These are phyloP conservation scores for Drosophila auraria DNA, from an alignment of 1,140 invertebrate species.

Conservation along the genomic window DNA sequence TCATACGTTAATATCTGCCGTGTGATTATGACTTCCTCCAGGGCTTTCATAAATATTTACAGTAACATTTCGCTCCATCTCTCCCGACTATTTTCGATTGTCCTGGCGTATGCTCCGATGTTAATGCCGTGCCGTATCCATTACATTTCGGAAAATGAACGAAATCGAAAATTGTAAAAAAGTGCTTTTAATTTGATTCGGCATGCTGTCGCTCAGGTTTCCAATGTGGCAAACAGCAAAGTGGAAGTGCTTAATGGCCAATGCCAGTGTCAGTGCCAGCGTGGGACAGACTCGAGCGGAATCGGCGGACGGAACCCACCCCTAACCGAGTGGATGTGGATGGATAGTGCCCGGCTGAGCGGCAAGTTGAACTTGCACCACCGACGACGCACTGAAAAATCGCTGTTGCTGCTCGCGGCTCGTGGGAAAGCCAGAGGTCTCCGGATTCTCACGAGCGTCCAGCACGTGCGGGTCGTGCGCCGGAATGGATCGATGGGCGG, in stretches of 20 bases:
- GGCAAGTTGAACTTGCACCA: constrained; percentile 51
- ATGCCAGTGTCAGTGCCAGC: constrained; percentile 40
- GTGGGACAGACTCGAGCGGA: constrained; percentile 36
- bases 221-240: constrained; percentile 47
- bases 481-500: constrained; percentile 38
- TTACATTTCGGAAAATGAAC: constrained; percentile 35
- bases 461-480: constrained; percentile 82
- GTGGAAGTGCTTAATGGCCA: constrained; percentile 44
- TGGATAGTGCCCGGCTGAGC: constrained; percentile 18
- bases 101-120: constrained; percentile 7
- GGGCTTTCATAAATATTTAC: background rate
- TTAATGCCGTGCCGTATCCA: constrained; percentile 25
- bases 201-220: constrained; percentile 73
- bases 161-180: constrained; percentile 67
- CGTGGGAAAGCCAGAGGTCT: constrained; percentile 84
- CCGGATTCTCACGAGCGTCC: constrained; percentile 83
- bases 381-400: constrained; percentile 35
- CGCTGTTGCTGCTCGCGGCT: constrained; percentile 46
- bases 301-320: constrained; percentile 37
- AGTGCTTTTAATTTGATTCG: constrained; percentile 72
- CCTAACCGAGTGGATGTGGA: constrained; percentile 30
- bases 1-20: background rate
- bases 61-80: constrained; percentile 20
- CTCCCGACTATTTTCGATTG: constrained; percentile 22
- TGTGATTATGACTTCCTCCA: background rate